Base-by-base conservation (phyloP, 2,888 invertebrate genomes). In the Noctua pronuba region DNA sequence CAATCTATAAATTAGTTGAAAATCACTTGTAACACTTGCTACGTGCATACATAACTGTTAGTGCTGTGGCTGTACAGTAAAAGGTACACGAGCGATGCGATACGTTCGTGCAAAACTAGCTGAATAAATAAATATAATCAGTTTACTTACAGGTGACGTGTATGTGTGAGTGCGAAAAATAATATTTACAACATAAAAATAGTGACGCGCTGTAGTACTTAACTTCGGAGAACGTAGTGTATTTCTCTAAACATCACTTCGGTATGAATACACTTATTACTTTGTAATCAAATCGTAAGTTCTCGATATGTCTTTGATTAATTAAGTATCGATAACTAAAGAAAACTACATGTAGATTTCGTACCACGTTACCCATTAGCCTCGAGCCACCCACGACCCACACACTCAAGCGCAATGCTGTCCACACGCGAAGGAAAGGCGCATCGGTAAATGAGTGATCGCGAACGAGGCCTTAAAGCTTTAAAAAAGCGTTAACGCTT, bases 121-220 rank as follows among this genome's bases (percentile, higher is more conserved):
- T 41, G 2, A 46, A 35, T n/a, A 31, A 28, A 41, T 7, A 44
- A 80, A 49, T n/a, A 28, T 68, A 28, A 75, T 58, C 18, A 35
- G 41, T 58, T 18, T 41, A 38, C 5, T 0, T 49, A 21, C 16
- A 8, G 28, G 28, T 18, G 16, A 16, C 16, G 70, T 35, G n/a
- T 49, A 28, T 4, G 21, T 16, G 41, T 31, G 49, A 28, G 55
- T n/a, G 72, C n/a, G n/a, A 21, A 13, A n/a, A 77, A 77, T 52
- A 18, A 77, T 35, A 41, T 52, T 35, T 24, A 8, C 55, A 55
- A 44, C 35, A 52, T 28, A 35, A 77, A 74, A 76, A 64, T 31
- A 41, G 4, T 49, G 49, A 31, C n/a, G 60, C 49, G 31, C 38
- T 38, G 18, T 41, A 62, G n/a, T 75, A 60, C 46, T 70, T 73